A percentile compares a stretch with the other conserved stretches of the same genome.
Evolutionary conservation across 2,113 vertebrate species (phyloP).

Genomic region (Australoheros scitulus): DNA sequence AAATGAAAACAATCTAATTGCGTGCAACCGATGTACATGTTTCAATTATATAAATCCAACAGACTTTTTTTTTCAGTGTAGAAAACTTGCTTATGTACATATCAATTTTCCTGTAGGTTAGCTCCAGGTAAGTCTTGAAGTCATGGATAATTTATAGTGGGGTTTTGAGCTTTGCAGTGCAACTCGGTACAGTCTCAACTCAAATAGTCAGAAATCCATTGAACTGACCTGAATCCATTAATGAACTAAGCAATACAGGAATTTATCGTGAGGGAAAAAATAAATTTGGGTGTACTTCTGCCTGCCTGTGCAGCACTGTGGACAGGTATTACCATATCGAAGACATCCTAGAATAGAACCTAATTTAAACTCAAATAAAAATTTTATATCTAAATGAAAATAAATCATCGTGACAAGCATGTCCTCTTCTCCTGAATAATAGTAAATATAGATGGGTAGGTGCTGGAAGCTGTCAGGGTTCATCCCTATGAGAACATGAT

Average conservation of each 20-base stretch:
- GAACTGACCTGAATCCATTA: neutral
- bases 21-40: no score
- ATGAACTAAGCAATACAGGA: accelerated
- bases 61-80: no score
- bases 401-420: slow-evolving; percentile 32
- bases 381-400: slow-evolving; percentile 11
- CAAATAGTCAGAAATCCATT: neutral
- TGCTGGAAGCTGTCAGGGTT: neutral
- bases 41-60: no score
- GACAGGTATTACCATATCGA: neutral
- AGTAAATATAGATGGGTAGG: neutral
- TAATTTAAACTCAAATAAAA: neutral
- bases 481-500: neutral
- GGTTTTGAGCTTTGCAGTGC: neutral
- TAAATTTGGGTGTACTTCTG: neutral
- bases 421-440: slow-evolving; percentile 1
- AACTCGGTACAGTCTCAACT: neutral
- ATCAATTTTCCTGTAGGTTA: neutral
- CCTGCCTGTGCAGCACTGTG: neutral
- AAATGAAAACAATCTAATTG: no score
- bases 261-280: neutral
- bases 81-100: neutral
- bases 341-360: neutral
- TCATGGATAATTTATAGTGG: neutral
- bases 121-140: neutral